Evolutionary conservation across 2,113 vertebrate species (phyloP).

Genomic region (Calyptommatus sinebrachiatus): DNA sequence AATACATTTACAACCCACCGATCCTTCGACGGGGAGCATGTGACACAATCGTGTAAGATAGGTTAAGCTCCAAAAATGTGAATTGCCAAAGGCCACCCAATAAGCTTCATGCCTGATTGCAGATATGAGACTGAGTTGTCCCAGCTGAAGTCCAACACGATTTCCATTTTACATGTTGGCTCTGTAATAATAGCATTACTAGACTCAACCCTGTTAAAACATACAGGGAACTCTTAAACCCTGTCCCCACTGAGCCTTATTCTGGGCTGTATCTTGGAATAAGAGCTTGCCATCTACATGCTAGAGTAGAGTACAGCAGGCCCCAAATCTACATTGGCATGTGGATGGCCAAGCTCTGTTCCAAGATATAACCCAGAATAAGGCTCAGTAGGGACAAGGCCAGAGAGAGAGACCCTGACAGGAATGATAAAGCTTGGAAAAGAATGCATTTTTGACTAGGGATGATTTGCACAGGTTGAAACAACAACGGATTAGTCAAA

Average conservation of each 20-base stretch:
- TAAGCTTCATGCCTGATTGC: slow-evolving; percentile 1
- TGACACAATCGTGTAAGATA: slow-evolving; percentile 31
- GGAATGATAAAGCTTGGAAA: background rate
- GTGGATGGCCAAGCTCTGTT: too few species aligned
- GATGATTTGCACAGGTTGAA: background rate
- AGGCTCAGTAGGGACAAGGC: too few species aligned
- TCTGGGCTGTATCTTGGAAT: too few species aligned
- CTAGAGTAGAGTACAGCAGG: too few species aligned
- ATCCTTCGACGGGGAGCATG: background rate
- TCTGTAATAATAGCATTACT: background rate
- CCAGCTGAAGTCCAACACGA: background rate
- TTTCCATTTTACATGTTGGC: background rate
- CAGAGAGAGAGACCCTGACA: background rate
- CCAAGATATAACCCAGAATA: too few species aligned
- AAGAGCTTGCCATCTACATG: too few species aligned
- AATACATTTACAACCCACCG: slow-evolving; percentile 14
- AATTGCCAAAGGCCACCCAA: background rate
- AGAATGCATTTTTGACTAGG: background rate
- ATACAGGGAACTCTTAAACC: background rate
- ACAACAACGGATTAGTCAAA: background rate
- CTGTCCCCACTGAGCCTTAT: too few species aligned
- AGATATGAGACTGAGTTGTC: background rate
- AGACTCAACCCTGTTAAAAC: background rate
- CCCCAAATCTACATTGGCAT: too few species aligned
- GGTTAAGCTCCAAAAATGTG: background rate